Percentiles rank a stretch among this genome's conserved stretches.
phyloP scores from a whole-genome alignment of 2,888 invertebrate genomes.

The Tridacna gigas region DNA sequence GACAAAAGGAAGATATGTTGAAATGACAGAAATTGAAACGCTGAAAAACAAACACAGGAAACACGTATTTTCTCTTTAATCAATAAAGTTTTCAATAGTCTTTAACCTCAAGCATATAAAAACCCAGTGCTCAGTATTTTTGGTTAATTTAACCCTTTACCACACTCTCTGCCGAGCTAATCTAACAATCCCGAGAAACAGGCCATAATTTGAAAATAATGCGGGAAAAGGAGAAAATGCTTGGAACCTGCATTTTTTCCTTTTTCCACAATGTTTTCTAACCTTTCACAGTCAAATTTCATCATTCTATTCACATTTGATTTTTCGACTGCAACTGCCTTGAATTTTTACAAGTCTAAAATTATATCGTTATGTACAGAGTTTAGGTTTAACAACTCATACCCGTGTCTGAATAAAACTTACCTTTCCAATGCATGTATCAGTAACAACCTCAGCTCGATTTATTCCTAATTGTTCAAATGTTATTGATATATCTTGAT shows the following conservation, averaged over 20 bases:
- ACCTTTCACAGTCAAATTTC: background rate
- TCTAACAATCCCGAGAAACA: background rate
- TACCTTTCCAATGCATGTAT: slow-evolving; percentile 69
- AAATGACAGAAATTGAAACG: background rate
- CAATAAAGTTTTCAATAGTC: no score
- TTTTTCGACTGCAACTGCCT: no score
- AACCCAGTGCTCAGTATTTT: no score
- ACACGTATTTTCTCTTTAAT: no score
- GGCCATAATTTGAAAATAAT: background rate
- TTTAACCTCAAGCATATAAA: no score
- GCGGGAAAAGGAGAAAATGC: slow-evolving; percentile 1
- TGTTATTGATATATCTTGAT: slow-evolving; percentile 54
- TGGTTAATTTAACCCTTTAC: slow-evolving; percentile 4
- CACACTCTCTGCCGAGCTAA: background rate
- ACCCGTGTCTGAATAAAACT: no score
- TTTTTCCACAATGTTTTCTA: slow-evolving; percentile 18
- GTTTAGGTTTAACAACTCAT: no score
- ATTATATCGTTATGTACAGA: no score
- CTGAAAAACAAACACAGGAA: no score
- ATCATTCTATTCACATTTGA: background rate
- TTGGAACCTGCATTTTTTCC: background rate
- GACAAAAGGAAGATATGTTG: background rate
- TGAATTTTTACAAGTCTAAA: no score
- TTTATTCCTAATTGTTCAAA: slow-evolving; percentile 75
- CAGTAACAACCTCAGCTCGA: slow-evolving; percentile 59